phyloP scores from a whole-genome alignment of 1,140 invertebrate species.

The Nebria ingens region DNA sequence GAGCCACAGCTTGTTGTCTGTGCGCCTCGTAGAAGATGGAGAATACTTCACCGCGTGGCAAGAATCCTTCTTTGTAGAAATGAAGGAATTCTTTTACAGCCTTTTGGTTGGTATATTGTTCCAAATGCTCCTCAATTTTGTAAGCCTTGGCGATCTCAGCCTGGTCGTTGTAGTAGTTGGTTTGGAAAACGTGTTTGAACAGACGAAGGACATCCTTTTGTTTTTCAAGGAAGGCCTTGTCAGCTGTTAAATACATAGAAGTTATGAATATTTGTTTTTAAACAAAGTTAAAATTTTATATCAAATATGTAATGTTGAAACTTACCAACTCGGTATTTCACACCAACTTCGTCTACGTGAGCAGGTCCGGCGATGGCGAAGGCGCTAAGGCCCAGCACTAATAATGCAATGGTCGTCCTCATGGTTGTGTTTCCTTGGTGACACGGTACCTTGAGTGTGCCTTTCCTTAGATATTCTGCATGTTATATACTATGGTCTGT shows the following conservation, averaged over 20 bases:
- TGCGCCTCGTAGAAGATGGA: conserved; percentile 49
- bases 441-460: not conserved
- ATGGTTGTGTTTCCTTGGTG: conserved; percentile 14
- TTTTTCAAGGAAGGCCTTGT: conserved; percentile 43
- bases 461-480: not conserved
- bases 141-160: conserved; percentile 42
- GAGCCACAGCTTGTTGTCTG: conserved; percentile 44
- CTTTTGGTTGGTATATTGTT: conserved; percentile 38
- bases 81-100: conserved; percentile 48
- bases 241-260: conserved; percentile 30
- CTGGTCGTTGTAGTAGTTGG: conserved; percentile 37
- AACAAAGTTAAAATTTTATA: not conserved
- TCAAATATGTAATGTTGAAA: not conserved
- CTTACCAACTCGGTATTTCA: conserved; percentile 13
- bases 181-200: conserved; percentile 48
- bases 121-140: conserved; percentile 41
- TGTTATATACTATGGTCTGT: not conserved
- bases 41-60: conserved; percentile 49
- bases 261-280: not conserved
- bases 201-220: conserved; percentile 51
- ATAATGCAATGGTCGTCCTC: conserved; percentile 17
- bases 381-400: conserved; percentile 8
- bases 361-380: not conserved
- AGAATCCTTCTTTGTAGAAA: conserved; percentile 40
- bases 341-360: not conserved